Evolutionary conservation across 2,888 invertebrate genomes (phyloP).

Genomic region (Tetramorium bicarinatum): DNA sequence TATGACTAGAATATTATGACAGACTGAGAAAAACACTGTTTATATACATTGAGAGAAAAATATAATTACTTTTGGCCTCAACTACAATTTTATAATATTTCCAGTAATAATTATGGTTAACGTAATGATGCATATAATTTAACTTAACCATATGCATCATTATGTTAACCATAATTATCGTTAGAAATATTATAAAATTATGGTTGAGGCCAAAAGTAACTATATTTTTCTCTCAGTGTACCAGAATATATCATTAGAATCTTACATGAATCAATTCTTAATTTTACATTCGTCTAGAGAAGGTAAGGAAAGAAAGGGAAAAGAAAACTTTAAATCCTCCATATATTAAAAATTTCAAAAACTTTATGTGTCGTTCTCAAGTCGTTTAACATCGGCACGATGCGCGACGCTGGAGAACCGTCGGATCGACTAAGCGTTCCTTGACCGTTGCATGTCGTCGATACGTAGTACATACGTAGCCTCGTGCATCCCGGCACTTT

Average conservation of each 20-base stretch:
- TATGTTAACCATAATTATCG: no score
- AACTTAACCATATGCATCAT: no score
- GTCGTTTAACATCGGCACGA: background rate
- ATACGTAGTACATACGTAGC: slow-evolving; percentile 26
- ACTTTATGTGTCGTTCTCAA: background rate
- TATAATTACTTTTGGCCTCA: no score
- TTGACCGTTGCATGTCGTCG: slow-evolving; percentile 20
- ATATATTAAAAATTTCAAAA: background rate
- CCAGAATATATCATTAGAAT: background rate
- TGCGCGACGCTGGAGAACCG: background rate
- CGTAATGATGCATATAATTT: no score
- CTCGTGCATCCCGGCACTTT: slow-evolving; percentile 55
- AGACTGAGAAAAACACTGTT: background rate
- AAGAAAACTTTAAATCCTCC: background rate
- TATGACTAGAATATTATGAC: no score
- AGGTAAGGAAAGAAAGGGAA: background rate
- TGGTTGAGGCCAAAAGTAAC: no score
- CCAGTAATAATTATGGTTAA: no score
- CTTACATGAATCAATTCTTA: background rate
- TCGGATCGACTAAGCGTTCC: slow-evolving; percentile 13
- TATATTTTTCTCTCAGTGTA: background rate
- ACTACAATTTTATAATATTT: no score
- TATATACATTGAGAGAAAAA: background rate
- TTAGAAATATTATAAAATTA: no score
- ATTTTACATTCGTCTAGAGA: background rate